Percentiles rank a stretch among this genome's conserved stretches.
Conservation (phyloP, 2,888 invertebrate species). For the Phytoseiulus persimilis region DNA sequence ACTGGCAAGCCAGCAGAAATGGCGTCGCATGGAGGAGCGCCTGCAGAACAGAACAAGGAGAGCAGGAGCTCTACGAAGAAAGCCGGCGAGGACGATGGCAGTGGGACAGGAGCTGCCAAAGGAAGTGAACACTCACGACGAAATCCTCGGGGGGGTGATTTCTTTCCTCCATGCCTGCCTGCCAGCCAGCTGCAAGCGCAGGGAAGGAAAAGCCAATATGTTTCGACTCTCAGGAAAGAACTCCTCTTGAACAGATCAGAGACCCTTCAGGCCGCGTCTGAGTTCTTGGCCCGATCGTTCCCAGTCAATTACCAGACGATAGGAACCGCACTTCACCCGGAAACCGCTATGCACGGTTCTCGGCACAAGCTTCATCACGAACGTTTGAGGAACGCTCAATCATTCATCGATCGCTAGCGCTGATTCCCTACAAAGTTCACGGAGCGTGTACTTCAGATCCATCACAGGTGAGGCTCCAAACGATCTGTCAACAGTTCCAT, state of each 20-base stretch:
- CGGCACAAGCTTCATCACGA: too few species aligned
- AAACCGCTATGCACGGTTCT: too few species aligned
- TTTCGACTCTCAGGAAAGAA: background rate
- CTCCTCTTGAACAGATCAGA: background rate
- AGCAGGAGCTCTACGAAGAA: background rate
- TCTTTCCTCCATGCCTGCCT: background rate
- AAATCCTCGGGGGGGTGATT: background rate
- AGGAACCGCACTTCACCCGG: too few species aligned
- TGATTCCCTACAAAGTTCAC: too few species aligned
- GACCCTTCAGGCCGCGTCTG: background rate
- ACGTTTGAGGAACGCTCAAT: too few species aligned
- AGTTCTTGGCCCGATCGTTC: background rate
- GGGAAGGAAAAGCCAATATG: background rate
- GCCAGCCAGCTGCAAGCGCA: background rate
- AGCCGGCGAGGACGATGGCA: background rate
- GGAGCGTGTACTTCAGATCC: too few species aligned
- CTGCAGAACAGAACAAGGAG: background rate
- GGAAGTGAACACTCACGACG: background rate
- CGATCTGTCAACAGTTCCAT: too few species aligned
- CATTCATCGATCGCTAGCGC: too few species aligned
- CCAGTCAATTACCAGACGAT: too few species aligned
- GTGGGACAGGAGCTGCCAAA: background rate
- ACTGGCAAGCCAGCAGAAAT: background rate
- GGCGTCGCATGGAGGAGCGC: background rate
- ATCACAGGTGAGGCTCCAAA: too few species aligned